A percentile compares a stretch with the other conserved stretches of the same genome.
Evolutionary conservation across 2,888 invertebrate genomes (phyloP).

Genomic region (Yponomeuta plumbellus): DNA sequence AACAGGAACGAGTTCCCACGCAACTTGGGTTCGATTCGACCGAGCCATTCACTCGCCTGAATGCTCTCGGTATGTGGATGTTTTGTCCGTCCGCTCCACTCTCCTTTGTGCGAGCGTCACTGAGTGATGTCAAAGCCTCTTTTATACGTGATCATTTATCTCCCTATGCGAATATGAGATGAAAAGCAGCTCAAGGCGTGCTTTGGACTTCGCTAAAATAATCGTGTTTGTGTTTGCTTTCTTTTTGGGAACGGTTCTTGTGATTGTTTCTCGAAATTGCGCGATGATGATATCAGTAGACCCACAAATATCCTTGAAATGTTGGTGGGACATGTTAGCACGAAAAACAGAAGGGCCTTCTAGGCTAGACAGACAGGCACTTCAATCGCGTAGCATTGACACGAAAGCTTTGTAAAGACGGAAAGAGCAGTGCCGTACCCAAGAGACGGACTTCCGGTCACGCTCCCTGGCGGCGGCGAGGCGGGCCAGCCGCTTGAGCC

Average conservation of each 20-base stretch:
- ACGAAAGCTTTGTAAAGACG: neutral
- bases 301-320: too few species aligned
- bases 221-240: neutral
- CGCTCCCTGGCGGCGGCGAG: slow-evolving; percentile 49
- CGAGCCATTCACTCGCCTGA: slow-evolving; percentile 2
- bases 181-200: slow-evolving; percentile 10
- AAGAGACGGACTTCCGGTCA: slow-evolving; percentile 58
- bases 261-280: neutral
- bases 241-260: neutral
- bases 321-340: neutral
- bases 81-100: slow-evolving; percentile 7
- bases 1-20: slow-evolving; percentile 10
- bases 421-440: slow-evolving; percentile 40
- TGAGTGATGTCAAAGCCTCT: slow-evolving; percentile 40
- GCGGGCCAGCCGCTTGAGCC: slow-evolving; percentile 64
- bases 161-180: slow-evolving; percentile 25
- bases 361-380: neutral
- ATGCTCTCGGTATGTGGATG: neutral
- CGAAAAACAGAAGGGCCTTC: too few species aligned
- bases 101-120: slow-evolving; percentile 8
- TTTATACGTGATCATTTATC: slow-evolving; percentile 36
- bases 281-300: neutral
- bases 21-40: neutral
- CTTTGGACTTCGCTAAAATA: neutral
- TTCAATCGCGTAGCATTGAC: too few species aligned